Evolutionary conservation across 2,888 invertebrate species (phyloP).

Genomic region (Drosophila neotestacea): DNA sequence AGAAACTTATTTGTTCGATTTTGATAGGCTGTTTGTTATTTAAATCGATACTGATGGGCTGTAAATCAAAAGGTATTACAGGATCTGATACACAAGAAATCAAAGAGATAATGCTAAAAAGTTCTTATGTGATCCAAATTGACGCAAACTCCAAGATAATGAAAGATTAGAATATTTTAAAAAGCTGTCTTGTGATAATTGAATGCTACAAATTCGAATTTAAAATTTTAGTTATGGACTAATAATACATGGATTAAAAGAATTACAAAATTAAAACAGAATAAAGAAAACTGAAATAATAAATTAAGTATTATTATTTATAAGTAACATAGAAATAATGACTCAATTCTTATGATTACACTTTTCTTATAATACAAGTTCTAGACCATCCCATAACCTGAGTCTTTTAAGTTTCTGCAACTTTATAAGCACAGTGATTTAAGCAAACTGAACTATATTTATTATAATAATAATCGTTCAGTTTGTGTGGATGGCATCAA

Average conservation of each 20-base stretch:
- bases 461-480: constrained; percentile 1
- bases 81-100: not conserved
- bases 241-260: not conserved
- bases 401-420: too few relatives aligned
- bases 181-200: not conserved
- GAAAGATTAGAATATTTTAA: not conserved
- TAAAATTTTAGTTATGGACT: too few relatives aligned
- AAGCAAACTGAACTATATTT: not conserved
- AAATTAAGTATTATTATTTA: too few relatives aligned
- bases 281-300: too few relatives aligned
- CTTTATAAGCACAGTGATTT: not conserved
- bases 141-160: not conserved
- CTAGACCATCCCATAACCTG: too few relatives aligned
- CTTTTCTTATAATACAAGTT: too few relatives aligned
- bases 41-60: constrained; percentile 12
- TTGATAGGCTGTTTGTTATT: constrained; percentile 6
- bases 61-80: constrained; percentile 20
- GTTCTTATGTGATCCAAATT: not conserved
- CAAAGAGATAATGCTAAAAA: not conserved
- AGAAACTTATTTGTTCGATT: constrained; percentile 1
- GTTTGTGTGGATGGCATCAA: not conserved
- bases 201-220: not conserved
- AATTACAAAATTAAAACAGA: too few relatives aligned
- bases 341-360: too few relatives aligned
- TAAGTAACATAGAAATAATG: too few relatives aligned